phyloP scores from a whole-genome alignment of 1,140 invertebrate genomes.

The Tetramorium simillimum region DNA sequence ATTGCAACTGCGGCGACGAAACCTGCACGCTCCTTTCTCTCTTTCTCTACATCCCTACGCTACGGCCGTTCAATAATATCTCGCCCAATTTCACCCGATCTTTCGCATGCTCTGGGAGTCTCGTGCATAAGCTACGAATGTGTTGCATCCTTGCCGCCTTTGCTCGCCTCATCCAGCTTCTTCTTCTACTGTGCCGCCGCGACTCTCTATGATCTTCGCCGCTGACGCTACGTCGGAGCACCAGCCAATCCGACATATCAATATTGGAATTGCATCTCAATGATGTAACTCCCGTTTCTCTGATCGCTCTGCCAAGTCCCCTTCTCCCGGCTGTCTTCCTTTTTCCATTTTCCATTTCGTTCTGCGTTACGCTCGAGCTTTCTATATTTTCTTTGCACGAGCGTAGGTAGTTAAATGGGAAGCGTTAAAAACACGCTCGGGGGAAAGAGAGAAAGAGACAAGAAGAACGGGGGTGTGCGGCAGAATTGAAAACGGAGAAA shows the following conservation, averaged over 20 bases:
- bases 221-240: slow-evolving; percentile 66
- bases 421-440: slow-evolving; percentile 50
- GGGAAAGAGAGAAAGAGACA: background rate
- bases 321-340: slow-evolving; percentile 36
- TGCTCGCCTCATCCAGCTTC: slow-evolving; percentile 38
- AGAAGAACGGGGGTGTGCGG: background rate
- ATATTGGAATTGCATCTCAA: slow-evolving; percentile 80
- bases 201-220: slow-evolving; percentile 50
- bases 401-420: slow-evolving; percentile 45
- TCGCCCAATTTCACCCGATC: slow-evolving; percentile 80
- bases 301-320: slow-evolving; percentile 59
- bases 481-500: slow-evolving; percentile 50
- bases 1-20: slow-evolving; percentile 10
- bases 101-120: slow-evolving; percentile 77
- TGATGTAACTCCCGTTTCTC: slow-evolving; percentile 72
- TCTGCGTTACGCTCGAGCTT: slow-evolving; percentile 63
- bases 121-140: slow-evolving; percentile 56
- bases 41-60: background rate
- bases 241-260: slow-evolving; percentile 81
- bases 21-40: background rate
- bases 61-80: slow-evolving; percentile 75
- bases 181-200: slow-evolving; percentile 17
- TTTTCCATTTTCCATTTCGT: slow-evolving; percentile 58
- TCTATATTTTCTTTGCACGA: slow-evolving; percentile 38
- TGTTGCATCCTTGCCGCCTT: slow-evolving; percentile 68